Evolutionary conservation across 2,888 invertebrate genomes (phyloP).

Genomic region (Oxycera nigricornis): DNA sequence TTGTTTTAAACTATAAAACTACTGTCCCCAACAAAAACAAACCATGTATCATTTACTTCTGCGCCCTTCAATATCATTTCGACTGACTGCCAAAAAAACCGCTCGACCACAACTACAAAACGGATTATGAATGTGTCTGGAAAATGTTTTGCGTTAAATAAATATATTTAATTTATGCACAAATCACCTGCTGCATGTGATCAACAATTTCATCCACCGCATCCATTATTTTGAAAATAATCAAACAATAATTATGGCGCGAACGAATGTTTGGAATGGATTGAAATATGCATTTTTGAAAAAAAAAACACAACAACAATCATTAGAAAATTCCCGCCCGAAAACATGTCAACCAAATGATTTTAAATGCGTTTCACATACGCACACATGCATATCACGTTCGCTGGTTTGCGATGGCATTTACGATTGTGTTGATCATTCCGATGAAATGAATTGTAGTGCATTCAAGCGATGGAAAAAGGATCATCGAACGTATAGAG

Average conservation of each 20-base stretch:
- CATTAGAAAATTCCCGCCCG: background rate
- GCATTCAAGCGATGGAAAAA: constrained; percentile 59
- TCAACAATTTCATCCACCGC: too few relatives aligned
- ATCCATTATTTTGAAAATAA: too few relatives aligned
- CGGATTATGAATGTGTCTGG: background rate
- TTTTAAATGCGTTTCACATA: constrained; percentile 61
- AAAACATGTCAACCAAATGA: constrained; percentile 50
- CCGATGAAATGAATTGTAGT: constrained; percentile 69
- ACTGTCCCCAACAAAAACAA: background rate
- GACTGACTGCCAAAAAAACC: background rate
- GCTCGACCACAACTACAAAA: background rate
- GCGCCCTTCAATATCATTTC: constrained; percentile 20
- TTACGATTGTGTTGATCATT: constrained; percentile 67
- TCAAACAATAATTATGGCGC: background rate
- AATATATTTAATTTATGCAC: background rate
- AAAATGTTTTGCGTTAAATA: background rate
- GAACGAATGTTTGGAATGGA: background rate
- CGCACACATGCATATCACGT: constrained; percentile 58
- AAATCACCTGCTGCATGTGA: too few relatives aligned
- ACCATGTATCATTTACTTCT: background rate
- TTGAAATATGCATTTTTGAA: background rate
- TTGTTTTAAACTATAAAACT: background rate
- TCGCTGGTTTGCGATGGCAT: constrained; percentile 66
- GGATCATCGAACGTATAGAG: constrained; percentile 48
- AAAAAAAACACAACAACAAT: background rate